phyloP scores from a whole-genome alignment of 2,888 invertebrate species.

The Acholoe squamosa region DNA sequence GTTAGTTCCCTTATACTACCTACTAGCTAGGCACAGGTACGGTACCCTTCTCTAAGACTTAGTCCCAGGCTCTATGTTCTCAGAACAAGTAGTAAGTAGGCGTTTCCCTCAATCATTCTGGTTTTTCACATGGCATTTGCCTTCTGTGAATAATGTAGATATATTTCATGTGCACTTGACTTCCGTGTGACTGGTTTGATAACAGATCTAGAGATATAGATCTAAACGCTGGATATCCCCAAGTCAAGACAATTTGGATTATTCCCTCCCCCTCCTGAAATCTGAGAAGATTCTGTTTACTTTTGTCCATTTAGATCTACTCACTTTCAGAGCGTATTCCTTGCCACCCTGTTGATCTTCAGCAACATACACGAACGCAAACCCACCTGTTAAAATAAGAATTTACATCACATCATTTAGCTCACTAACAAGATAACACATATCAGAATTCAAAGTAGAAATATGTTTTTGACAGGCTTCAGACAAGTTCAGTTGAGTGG shows the following conservation, averaged over 20 bases:
- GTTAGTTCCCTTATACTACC: no score
- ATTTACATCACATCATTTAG: not conserved
- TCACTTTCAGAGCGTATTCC: constrained; percentile 95
- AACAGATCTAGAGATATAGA: no score
- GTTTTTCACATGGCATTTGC: no score
- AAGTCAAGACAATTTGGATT: no score
- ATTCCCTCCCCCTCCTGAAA: not conserved
- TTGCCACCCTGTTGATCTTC: constrained; percentile 92
- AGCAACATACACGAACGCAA: constrained; percentile 96
- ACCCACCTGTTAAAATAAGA: constrained; percentile 90
- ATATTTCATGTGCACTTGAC: no score
- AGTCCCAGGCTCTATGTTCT: no score
- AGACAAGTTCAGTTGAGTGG: not conserved
- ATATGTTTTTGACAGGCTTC: not conserved
- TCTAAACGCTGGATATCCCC: no score
- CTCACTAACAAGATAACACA: not conserved
- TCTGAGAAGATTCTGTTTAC: not conserved
- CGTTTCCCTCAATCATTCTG: not conserved
- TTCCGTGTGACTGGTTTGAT: no score
- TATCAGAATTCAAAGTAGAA: constrained; percentile 45
- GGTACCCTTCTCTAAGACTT: no score
- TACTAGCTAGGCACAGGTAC: no score
- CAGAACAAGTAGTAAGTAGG: no score
- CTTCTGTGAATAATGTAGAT: no score
- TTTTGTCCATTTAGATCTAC: constrained; percentile 42